Evolutionary conservation across 1,140 invertebrate genomes (phyloP), one percentile per base, ranked within the genome.

Genomic region (Trachelipus rathkii): DNA sequence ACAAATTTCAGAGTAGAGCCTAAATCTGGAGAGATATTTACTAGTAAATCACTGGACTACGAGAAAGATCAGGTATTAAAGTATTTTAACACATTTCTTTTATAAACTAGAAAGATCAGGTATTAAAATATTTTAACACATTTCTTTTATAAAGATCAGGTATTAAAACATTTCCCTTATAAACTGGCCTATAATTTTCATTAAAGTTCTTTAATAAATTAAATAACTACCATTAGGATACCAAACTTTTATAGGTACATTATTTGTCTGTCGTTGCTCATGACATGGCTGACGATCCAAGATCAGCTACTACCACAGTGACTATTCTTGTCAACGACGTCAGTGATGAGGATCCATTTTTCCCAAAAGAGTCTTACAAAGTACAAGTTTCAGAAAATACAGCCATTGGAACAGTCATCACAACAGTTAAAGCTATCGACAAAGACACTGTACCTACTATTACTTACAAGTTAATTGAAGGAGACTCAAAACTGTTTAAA

Each of bases 301-400:
- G 92, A 23, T 87, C 95, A 71, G 92, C 93, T 0, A 95, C 93
- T 0, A 93, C 94, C 0, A 93, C 92, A 6, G 93, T 96, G 0
- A 92, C 91, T 0, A 90, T 98, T 0, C 85, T 89, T 77, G 89
- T 91, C n/a, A 84, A 89, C 33, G 95, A 98, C 84, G 85, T 92
- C 0, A 90, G 93, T 43, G 94, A 96, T 84, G 94, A 96, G 84
- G 85, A 91, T 24, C 95, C 95, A 0, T 43, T 91, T 10, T 97
- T 97, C 84, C 88, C 87, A 79, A 46, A 75, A 67, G 73, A 24
- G 0, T 2, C 43, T 15, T 53, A 74, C 3, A 19, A 74, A 19
- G 73, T 66, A 11, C n/a, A 21, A 15, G 73, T 74, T 7, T 19
- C 43, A 33, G 73, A 74, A n/a, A 67, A 74, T 50, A 44, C 23